Evolutionary conservation across 2,797 vertebrate species (phyloP), one percentile per base, ranked within the genome.

Genomic region (Brachymystax lenok): DNA sequence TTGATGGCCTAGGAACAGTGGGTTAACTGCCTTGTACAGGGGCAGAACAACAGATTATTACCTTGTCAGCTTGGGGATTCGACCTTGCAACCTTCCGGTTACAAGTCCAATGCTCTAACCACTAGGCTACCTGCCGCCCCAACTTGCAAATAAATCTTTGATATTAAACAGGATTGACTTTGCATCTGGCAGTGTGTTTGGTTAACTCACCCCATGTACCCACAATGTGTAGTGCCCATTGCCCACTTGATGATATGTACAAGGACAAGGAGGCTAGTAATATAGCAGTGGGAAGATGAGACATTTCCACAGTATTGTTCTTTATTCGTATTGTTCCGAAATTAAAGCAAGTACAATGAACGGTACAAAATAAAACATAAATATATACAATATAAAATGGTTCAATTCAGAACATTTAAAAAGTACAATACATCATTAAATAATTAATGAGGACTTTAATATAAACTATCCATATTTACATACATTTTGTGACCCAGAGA

Each of bases 271-370:
- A 28, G 76, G 8, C 4, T 19, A 14, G 73, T 81, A n/a, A 40
- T 30, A 30, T 56, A 79, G 46, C 82, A 73, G 13, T 67, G 28
- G 24, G 74, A 80, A 67, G 66, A 75, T 67, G 5, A 70, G 14
- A 84, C 83, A 77, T 90, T 87, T 86, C 92, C 93, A 95, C 92
- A 92, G 91, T 94, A 94, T 93, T 91, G 80, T 91, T 94, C 90
- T 95, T 95, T 95, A 95, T 95, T 95, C 90, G 92, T 92, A 94
- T 92, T 88, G 92, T 94, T 94, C 91, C 88, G 91, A 94, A 94
- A 94, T 93, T 83, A 94, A 94, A 93, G 91, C 91, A 93, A 93
- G 92, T 94, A 95, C 94, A 94, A 94, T 92, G 93, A 93, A 92
- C 92, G 90, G 92, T 95, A 95, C 91, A 95, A 95, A 95, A 94